These are phyloP conservation scores for Crotalus tigris DNA, from an alignment of 2,113 vertebrate genomes.

Conservation along the genomic window DNA sequence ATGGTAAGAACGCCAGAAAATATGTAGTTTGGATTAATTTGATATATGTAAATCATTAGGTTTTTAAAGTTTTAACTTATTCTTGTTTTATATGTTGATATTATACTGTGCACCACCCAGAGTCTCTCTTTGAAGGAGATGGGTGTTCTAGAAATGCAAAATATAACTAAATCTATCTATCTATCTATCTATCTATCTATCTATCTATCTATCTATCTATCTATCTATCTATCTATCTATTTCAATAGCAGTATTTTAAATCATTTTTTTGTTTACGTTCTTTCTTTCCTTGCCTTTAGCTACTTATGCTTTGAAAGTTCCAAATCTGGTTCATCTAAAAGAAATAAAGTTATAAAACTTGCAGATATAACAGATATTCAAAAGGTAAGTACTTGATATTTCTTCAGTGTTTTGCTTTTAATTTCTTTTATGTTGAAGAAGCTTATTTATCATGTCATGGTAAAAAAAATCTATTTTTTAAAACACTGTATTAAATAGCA, in stretches of 20 bases:
- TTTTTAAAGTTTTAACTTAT: conserved; percentile 3
- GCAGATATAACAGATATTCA: conserved; percentile 96
- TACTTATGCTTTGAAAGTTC: conserved; percentile 98
- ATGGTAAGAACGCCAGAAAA: not conserved
- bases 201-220: no score
- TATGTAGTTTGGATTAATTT: not conserved
- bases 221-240: no score
- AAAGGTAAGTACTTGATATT: conserved; percentile 75
- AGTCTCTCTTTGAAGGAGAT: no score
- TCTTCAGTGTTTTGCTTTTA: not conserved
- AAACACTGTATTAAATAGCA: not conserved
- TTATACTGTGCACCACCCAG: not conserved
- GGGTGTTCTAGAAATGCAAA: no score
- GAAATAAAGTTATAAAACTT: conserved; percentile 96
- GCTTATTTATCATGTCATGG: conserved; percentile 20
- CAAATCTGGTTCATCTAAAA: conserved; percentile 90
- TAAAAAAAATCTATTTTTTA: not conserved
- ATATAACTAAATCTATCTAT: not conserved
- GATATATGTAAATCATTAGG: not conserved
- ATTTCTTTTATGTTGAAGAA: not conserved
- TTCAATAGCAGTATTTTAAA: not conserved
- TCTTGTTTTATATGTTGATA: not conserved
- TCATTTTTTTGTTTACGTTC: conserved; percentile 1
- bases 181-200: no score
- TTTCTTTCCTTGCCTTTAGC: conserved; percentile 60